phyloP scores from a whole-genome alignment of 2,888 invertebrate species.

The Acanthosepion pharaonis region DNA sequence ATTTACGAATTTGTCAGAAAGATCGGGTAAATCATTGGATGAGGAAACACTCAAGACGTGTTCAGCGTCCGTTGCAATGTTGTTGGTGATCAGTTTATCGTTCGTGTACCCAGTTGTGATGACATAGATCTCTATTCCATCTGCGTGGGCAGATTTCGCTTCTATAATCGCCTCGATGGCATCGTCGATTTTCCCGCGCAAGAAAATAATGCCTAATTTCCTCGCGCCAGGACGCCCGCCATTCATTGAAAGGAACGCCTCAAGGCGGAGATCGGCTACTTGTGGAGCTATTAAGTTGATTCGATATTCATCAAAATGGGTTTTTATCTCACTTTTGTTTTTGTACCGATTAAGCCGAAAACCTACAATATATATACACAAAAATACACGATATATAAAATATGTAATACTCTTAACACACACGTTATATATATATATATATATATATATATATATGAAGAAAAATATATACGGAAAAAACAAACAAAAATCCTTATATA shows the following conservation, averaged over 20 bases:
- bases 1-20: neutral
- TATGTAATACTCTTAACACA: too few species aligned
- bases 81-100: neutral
- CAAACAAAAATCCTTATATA: too few species aligned
- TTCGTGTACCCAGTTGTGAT: neutral
- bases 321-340: neutral
- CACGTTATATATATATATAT: too few species aligned
- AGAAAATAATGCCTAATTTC: neutral
- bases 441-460: too few species aligned
- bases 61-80: neutral
- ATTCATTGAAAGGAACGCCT: neutral
- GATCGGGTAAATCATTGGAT: neutral
- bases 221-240: neutral
- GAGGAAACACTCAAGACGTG: neutral
- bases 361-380: neutral
- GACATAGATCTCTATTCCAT: neutral
- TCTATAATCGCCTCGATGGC: neutral
- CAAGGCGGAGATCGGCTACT: neutral
- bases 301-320: neutral
- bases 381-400: too few species aligned
- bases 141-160: neutral
- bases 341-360: neutral
- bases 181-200: neutral
- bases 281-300: neutral
- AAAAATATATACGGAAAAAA: too few species aligned